A percentile compares a stretch with the other conserved stretches of the same genome.
phyloP scores from a whole-genome alignment of 2,113 vertebrate species.

The Tragelaphus imberbis region DNA sequence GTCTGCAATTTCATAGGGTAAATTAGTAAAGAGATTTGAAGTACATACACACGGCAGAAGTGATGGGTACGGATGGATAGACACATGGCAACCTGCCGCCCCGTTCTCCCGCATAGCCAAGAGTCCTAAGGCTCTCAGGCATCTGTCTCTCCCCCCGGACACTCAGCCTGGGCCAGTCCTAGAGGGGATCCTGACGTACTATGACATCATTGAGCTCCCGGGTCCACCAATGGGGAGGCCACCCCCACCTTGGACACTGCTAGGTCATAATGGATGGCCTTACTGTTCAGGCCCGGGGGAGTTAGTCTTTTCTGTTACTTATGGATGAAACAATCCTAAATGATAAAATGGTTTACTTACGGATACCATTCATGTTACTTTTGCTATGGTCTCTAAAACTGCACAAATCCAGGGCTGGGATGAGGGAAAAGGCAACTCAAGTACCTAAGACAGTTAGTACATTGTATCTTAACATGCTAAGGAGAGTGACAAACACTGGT shows the following conservation, averaged over 20 bases:
- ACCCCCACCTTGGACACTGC: not conserved
- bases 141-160: not conserved
- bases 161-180: not conserved
- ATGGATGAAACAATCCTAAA: not conserved
- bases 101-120: not conserved
- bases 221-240: not conserved
- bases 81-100: not conserved
- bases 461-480: slow-evolving; percentile 12
- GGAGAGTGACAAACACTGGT: not conserved
- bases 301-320: not conserved
- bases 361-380: not conserved
- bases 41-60: not conserved
- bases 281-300: not conserved
- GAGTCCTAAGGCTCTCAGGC: not conserved
- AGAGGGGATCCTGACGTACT: not conserved
- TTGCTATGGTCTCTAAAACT: not conserved
- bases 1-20: not conserved
- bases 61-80: not conserved
- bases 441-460: not conserved
- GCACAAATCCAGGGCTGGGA: not conserved
- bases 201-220: not conserved
- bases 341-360: not conserved
- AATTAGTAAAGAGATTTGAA: not conserved
- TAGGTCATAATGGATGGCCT: not conserved
- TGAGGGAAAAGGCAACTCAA: not conserved